Evolutionary conservation across 2,797 vertebrate species (phyloP).

Genomic region (Hozukius guyotensis): DNA sequence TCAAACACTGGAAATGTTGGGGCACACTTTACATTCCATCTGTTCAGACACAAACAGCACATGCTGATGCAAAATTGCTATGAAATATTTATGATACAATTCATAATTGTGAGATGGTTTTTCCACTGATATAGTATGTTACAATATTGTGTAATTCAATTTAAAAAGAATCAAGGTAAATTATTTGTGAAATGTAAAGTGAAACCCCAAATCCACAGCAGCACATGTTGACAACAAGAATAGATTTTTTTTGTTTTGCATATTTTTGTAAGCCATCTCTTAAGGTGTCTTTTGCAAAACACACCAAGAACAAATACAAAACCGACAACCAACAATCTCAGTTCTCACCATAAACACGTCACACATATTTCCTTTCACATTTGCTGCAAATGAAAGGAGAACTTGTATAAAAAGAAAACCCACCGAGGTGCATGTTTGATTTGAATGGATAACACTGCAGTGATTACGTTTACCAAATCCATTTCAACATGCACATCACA

Average conservation of each 20-base stretch:
- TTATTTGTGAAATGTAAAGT: conserved; percentile 62
- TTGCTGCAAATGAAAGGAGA: conserved; percentile 56
- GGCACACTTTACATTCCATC: conserved; percentile 59
- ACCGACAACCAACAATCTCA: conserved; percentile 22
- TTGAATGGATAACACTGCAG: conserved; percentile 47
- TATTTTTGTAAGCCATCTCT: conserved; percentile 61
- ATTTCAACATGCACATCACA: conserved; percentile 60
- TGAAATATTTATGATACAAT: conserved; percentile 18
- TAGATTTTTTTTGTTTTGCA: conserved; percentile 45
- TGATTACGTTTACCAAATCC: conserved; percentile 32
- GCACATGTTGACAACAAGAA: conserved; percentile 16
- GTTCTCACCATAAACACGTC: conserved; percentile 24
- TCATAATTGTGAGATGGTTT: conserved; percentile 1
- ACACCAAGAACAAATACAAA: conserved; percentile 53
- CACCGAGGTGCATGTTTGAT: conserved; percentile 55
- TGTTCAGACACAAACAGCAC: conserved; percentile 11
- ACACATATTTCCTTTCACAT: conserved; percentile 52
- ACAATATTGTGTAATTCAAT: neutral
- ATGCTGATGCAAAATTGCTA: neutral
- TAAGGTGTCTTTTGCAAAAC: conserved; percentile 53
- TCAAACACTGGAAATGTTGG: conserved; percentile 29
- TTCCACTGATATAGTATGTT: neutral
- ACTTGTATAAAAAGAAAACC: conserved; percentile 8
- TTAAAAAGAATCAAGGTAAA: neutral
- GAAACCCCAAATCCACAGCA: conserved; percentile 36